Evolutionary conservation across 2,888 invertebrate species (phyloP), one percentile per base, ranked within the genome.

Genomic region (Fragum sueziense): DNA sequence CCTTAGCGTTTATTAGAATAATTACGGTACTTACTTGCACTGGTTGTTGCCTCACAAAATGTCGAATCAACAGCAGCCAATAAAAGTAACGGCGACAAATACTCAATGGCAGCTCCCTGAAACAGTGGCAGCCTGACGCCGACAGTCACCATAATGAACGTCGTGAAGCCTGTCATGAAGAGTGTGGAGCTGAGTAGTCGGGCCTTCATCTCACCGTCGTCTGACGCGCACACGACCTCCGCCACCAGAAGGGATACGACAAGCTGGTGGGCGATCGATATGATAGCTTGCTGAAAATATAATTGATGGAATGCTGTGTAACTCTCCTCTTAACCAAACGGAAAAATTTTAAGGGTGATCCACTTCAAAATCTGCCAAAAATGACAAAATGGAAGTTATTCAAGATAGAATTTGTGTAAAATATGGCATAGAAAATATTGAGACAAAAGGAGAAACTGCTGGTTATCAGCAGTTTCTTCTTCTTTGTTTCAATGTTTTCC

Each of bases 21-120:
- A n/a, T n/a, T n/a, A n/a, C n/a, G n/a, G n/a, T 25, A 20, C 69
- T 52, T 31, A 69, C 69, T 47, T 11, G 52, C 27, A 37, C 65
- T 65, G 9, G 70, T 31, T 33, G 65, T 41, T 25, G 73, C 51
- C 17, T 34, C 57, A 70, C 87, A 87, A 34, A 85, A 83, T 2
- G 84, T 86, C 11, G 84, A 70, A 54, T 87, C 84, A 0, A 87
- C 78, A 0, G 87, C 85, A 7, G 86, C 85, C 31, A 89, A 72
- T 0, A 88, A 85, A 34, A 90, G 70, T n/a, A 90, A 70, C 0
- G 90, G 90, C 0, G 89, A 86, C 57, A 89, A 79, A 73, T 89
- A 89, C 41, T 87, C 86, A 61, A 86, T 85, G 3, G 87, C 85
- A 14, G 89, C 88, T 7, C 88, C 89, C 78, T 89, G 89, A 65